Base-by-base conservation (phyloP, 2,797 vertebrate genomes). In the Poecile montanus region DNA sequence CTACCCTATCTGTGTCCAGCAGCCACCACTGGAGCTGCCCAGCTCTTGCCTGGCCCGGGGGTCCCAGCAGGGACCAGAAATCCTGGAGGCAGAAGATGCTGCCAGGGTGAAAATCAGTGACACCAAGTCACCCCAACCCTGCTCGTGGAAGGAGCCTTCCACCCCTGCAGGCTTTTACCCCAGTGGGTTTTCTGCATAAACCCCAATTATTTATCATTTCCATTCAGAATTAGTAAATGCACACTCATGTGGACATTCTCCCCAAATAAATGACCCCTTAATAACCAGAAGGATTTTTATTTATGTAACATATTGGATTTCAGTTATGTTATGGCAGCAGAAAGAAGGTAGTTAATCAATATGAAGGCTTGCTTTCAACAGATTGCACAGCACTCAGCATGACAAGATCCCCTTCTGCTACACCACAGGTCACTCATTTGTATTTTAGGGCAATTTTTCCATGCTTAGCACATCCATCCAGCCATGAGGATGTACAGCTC, bases 291-390 rank as follows among this genome's bases (percentile, higher is more conserved):
- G 73, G 88, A 77, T 78, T 96, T 96, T 94, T 97, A 94, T 96
- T 97, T 96, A 94, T 95, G 91, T 95, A 96, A 94, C 88, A 66
- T 95, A 95, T 95, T 96, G 94, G 91, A 96, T 96, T 96, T 96
- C 94, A 94, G 93, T 96, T 96, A 93, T 94, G 94, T 95, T 96
- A 91, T 94, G 89, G 88, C 86, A 96, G 93, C 38, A 94, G 94
- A 94, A 91, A 95, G 94, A 80, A 96, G 88, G 94, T 95, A 96
- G 93, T 96, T 97, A 94, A 96, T 97, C 95, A 97, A 93, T 90
- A 94, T 97, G 96, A 96, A 97, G 93, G 83, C 88, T 96, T 88
- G 83, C 95, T 97, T 95, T 97, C 96, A 96, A 95, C 96, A 96
- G 95, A 96, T 78, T 93, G 91, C 91, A 80, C 72, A 87, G 86